These are phyloP conservation scores for Fregetta grallaria DNA, from an alignment of 2,113 vertebrate genomes.

Conservation along the genomic window DNA sequence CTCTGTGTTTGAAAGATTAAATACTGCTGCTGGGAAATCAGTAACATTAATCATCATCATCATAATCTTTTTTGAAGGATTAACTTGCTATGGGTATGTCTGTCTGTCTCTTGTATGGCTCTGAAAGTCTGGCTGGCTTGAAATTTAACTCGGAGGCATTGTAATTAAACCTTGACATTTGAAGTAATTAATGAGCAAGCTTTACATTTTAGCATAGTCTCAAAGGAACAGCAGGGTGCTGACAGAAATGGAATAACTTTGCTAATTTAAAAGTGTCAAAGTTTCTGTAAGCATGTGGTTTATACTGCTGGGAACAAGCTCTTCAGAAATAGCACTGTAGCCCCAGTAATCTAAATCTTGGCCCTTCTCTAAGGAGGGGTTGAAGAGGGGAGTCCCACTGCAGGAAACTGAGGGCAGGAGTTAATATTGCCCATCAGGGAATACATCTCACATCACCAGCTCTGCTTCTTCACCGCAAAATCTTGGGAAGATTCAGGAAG, in stretches of 20 bases:
- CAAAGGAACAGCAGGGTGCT: not conserved
- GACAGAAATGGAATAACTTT: slow-evolving; percentile 4
- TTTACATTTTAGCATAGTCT: not conserved
- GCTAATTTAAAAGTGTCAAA: not conserved
- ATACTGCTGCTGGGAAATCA: not conserved
- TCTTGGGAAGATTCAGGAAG: not conserved
- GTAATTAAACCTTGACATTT: slow-evolving; percentile 35
- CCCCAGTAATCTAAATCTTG: not conserved
- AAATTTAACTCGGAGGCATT: not conserved
- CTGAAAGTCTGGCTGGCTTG: not conserved
- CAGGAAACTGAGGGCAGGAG: not conserved
- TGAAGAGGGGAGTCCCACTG: not conserved
- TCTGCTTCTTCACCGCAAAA: not conserved
- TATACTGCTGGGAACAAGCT: not conserved
- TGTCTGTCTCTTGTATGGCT: not conserved
- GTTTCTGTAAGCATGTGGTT: not conserved
- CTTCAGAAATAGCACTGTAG: not conserved
- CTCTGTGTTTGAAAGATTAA: not conserved
- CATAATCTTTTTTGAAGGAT: not conserved
- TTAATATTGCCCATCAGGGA: not conserved
- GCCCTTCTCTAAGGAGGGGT: not conserved
- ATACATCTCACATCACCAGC: not conserved
- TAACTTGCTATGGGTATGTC: not conserved
- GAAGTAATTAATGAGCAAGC: slow-evolving; percentile 20
- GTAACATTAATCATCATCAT: not conserved